Evolutionary conservation across 23 tunicate species (phyloP), one percentile per base, ranked within the genome.

Genomic region (Aplidium turbinatum): DNA sequence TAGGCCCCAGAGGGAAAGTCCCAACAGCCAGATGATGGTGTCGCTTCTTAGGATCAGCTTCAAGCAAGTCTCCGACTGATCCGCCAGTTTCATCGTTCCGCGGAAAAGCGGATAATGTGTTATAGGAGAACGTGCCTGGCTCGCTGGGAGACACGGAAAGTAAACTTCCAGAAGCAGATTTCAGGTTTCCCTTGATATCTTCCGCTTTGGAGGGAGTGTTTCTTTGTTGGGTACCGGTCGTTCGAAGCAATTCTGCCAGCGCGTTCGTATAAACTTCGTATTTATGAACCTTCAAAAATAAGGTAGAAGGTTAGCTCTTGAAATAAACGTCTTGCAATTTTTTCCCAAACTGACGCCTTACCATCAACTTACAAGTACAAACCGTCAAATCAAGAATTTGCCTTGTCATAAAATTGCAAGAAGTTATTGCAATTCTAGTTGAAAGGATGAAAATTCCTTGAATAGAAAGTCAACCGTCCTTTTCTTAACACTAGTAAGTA

Each of bases 71-170:
- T 20, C 75, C 75, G 2, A 50, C 51, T 4, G 82, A 77, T 2
- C 54, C 63, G 35, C 39, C 84, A 24, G 63, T 38, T 4, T 53
- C 32, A 38, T 78, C 75, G 19, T 33, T 52, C n/a, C 33, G 19
- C 1, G 54, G 16, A 29, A 30, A 66, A 0, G 75, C n/a, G 2
- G 82, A 62, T 1, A 57, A 38, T 35, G 78, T 28, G 11, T 77
- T 33, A 3, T 33, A 73, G 16, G 82, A 77, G 26, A 51, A 34
- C 62, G 58, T 35, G 3, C 87, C 76, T 4, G 95, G 95, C 36
- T 87, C 95, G 55, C 95, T 87, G 0, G 95, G 95, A 3, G 95
- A 81, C 16, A 87, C 73, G 34, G 95, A 87, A 4, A 87, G 45
- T 51, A 81, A 25, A 33, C 95, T 87, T 30, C 79, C 72, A 24